These are phyloP conservation scores for Calcarius lapponicus DNA, from an alignment of 2,797 vertebrate species.

Conservation along the genomic window DNA sequence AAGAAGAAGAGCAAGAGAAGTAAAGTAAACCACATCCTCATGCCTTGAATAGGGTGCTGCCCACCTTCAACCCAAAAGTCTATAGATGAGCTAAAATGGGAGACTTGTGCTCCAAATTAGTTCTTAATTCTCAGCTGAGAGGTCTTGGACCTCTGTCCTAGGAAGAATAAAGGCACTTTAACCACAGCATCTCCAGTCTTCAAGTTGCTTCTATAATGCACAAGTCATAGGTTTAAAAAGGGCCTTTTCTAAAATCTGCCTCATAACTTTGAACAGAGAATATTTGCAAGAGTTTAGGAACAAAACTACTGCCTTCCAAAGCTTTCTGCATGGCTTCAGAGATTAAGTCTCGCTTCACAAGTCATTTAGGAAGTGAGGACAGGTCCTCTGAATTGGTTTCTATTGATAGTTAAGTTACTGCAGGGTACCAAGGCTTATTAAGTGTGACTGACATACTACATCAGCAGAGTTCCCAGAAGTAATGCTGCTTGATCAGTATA, in stretches of 20 bases:
- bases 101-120: background rate
- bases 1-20: background rate
- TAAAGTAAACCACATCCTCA: background rate
- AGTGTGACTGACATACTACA: background rate
- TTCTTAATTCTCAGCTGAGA: background rate
- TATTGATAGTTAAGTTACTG: background rate
- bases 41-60: background rate
- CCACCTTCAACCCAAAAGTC: background rate
- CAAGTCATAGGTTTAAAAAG: background rate
- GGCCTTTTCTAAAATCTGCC: background rate
- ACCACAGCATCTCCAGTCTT: background rate
- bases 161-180: background rate
- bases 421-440: background rate
- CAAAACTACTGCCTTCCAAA: background rate
- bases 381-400: background rate
- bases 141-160: background rate
- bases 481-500: constrained; percentile 1
- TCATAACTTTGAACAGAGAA: background rate
- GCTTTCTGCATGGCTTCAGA: background rate
- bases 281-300: background rate
- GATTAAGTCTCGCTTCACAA: background rate
- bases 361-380: background rate
- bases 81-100: background rate
- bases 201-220: background rate
- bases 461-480: constrained; percentile 8